A percentile compares a stretch with the other conserved stretches of the same genome.
phyloP scores from a whole-genome alignment of 2,888 invertebrate genomes.

The Athrips mouffetella region DNA sequence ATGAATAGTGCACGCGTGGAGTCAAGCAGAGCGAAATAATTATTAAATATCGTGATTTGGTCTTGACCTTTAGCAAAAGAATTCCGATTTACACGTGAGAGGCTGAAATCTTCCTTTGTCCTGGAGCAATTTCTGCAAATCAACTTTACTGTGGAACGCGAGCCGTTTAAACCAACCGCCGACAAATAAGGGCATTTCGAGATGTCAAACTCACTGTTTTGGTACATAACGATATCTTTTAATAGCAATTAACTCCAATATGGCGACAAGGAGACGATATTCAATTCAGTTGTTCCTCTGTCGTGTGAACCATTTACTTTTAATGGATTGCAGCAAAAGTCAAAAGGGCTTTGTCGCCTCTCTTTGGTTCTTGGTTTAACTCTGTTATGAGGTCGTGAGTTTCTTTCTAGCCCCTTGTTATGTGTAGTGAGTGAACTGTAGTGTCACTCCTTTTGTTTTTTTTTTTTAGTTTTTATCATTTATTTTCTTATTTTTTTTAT shows the following conservation, averaged over 20 bases:
- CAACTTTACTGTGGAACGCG: conserved; percentile 14
- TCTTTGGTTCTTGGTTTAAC: no score
- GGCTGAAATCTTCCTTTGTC: conserved; percentile 40
- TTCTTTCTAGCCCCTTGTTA: no score
- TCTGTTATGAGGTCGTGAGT: no score
- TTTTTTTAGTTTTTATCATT: no score
- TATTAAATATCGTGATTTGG: conserved; percentile 44
- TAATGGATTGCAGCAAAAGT: no score
- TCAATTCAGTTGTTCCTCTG: background rate
- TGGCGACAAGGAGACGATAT: background rate
- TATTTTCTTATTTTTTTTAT: no score
- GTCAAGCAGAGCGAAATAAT: conserved; percentile 8
- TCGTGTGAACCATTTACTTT: no score
- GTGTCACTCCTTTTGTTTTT: no score
- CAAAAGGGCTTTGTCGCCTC: no score
- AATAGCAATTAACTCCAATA: background rate
- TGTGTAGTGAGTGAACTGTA: no score
- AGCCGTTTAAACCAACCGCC: conserved; percentile 13
- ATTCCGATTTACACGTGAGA: conserved; percentile 38
- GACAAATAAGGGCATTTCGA: conserved; percentile 13
- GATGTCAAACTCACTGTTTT: background rate
- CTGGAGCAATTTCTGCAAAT: conserved; percentile 31
- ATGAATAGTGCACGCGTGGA: conserved; percentile 4
- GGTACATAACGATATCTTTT: background rate
- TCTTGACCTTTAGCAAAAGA: conserved; percentile 44